Evolutionary conservation across 2,113 vertebrate genomes (phyloP).

Genomic region (Machaerirhynchus nigripectus): DNA sequence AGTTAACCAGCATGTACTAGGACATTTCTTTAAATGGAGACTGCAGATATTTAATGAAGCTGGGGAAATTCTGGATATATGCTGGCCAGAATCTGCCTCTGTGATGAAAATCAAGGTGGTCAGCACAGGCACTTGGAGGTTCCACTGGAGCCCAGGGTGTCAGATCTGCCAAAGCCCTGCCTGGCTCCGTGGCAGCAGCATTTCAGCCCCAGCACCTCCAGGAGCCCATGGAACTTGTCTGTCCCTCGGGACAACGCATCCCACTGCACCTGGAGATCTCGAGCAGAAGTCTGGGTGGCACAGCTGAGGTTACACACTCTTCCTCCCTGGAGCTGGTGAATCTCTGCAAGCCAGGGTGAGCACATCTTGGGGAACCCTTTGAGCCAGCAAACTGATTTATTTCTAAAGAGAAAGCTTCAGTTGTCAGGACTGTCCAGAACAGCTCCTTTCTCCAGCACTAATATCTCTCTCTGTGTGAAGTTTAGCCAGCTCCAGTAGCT

Average conservation of each 20-base stretch:
- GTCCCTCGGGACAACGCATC: not conserved
- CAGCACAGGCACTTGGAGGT: not conserved
- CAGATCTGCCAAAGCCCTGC: not conserved
- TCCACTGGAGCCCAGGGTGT: not conserved
- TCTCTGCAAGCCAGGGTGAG: not conserved
- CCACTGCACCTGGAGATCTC: not conserved
- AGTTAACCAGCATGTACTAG: not conserved
- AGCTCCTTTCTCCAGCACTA: not conserved
- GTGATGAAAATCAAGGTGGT: not conserved
- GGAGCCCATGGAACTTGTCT: not conserved
- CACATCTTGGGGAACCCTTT: not conserved
- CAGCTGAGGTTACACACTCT: not conserved
- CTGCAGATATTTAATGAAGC: not conserved
- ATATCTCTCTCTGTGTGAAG: fast-evolving
- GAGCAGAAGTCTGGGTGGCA: not conserved
- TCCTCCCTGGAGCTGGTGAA: not conserved
- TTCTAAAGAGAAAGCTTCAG: not conserved
- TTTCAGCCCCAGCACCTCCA: not conserved
- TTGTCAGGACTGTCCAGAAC: not conserved
- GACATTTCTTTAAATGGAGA: not conserved
- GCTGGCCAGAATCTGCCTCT: not conserved
- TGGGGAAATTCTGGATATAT: not conserved
- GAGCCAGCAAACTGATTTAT: not conserved
- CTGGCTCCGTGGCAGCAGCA: fast-evolving
- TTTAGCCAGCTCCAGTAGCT: not conserved